phyloP scores from a whole-genome alignment of 2,888 invertebrate genomes.

The Drosophila atripex region DNA sequence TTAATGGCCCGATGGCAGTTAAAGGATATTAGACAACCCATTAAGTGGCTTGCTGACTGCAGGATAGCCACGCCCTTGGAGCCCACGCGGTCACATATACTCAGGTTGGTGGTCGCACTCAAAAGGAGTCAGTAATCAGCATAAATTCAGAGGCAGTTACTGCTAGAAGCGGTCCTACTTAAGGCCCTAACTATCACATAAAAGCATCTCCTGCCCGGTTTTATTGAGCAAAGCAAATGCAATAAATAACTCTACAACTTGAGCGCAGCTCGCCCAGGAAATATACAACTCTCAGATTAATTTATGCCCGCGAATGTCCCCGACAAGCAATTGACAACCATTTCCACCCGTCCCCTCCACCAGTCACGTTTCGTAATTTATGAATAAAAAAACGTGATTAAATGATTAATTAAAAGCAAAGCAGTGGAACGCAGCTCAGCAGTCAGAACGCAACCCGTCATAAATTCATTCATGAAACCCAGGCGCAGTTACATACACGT shows the following conservation, averaged over 20 bases:
- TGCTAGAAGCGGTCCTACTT: too few species aligned
- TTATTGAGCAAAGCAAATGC: constrained; percentile 58
- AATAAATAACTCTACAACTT: constrained; percentile 70
- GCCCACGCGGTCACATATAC: not conserved
- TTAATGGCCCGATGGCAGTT: constrained; percentile 75
- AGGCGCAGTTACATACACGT: constrained; percentile 13
- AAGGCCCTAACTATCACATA: constrained; percentile 1
- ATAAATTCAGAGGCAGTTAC: too few species aligned
- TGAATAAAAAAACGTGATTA: constrained; percentile 50
- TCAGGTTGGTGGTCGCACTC: too few species aligned
- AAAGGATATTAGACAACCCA: constrained; percentile 78
- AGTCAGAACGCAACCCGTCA: constrained; percentile 41
- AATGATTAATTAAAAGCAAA: constrained; percentile 50
- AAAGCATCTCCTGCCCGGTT: too few species aligned
- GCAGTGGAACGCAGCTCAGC: constrained; percentile 31
- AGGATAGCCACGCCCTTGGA: constrained; percentile 20
- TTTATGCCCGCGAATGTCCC: constrained; percentile 65
- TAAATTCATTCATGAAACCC: constrained; percentile 76
- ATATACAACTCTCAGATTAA: constrained; percentile 65
- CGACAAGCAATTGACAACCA: constrained; percentile 69
- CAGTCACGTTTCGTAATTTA: constrained; percentile 56
- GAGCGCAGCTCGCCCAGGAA: constrained; percentile 23
- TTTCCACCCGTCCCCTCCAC: constrained; percentile 9
- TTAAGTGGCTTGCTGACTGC: constrained; percentile 64
- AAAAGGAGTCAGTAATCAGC: too few species aligned